Evolutionary conservation across 2,113 vertebrate genomes (phyloP).

Genomic region (Ellobius talpinus): DNA sequence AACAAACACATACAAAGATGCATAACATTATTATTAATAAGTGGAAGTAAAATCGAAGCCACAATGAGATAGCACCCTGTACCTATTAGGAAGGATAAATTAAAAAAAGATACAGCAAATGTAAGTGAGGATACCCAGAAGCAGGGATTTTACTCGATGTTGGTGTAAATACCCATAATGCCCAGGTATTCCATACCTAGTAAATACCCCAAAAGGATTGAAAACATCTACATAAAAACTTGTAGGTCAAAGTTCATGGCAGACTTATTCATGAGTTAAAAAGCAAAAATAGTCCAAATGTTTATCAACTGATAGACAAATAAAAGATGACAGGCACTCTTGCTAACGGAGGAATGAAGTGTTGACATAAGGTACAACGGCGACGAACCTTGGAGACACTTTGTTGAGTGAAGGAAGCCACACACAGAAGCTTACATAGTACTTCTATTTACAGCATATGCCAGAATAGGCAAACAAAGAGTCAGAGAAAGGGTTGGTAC

Average conservation of each 20-base stretch:
- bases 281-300: background rate
- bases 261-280: background rate
- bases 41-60: slow-evolving; percentile 13
- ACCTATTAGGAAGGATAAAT: background rate
- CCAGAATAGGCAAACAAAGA: background rate
- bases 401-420: background rate
- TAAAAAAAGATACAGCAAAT: background rate
- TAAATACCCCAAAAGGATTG: background rate
- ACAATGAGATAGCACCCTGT: background rate
- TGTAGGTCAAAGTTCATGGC: background rate
- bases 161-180: background rate
- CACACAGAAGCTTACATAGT: background rate
- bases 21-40: background rate
- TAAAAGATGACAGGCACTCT: background rate
- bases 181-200: background rate
- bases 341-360: background rate
- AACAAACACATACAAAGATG: background rate
- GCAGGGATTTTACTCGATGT: background rate
- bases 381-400: background rate
- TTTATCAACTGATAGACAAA: background rate
- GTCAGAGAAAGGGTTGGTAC: background rate
- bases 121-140: background rate
- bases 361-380: background rate
- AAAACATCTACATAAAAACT: background rate
- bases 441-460: background rate